phyloP scores from a whole-genome alignment of 2,113 vertebrate species.

The Hystrix cristata region DNA sequence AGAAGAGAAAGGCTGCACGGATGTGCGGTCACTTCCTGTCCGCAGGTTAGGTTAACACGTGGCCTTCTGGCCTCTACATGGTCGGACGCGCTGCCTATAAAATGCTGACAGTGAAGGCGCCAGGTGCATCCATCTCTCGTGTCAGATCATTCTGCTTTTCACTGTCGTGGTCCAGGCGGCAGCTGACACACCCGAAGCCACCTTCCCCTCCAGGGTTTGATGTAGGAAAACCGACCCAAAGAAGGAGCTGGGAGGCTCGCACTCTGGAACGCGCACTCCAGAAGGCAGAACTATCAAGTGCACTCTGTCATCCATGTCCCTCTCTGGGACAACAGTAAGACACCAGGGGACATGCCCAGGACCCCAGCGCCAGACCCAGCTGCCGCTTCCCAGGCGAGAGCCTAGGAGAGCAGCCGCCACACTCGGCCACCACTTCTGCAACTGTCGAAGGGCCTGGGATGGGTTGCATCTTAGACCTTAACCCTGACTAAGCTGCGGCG shows the following conservation, averaged over 20 bases:
- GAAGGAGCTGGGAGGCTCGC: too few species aligned
- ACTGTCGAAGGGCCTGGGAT: neutral
- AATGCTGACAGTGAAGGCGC: rapidly evolving
- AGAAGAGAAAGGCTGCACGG: neutral
- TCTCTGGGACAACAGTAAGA: rapidly evolving
- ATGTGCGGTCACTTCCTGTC: neutral
- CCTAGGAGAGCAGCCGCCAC: neutral
- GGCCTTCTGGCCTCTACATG: rapidly evolving
- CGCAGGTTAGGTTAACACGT: neutral
- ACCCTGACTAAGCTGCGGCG: too few species aligned
- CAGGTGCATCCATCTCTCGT: rapidly evolving
- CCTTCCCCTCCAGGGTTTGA: neutral
- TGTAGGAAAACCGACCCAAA: neutral
- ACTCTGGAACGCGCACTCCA: neutral
- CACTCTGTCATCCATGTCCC: rapidly evolving
- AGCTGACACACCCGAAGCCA: neutral
- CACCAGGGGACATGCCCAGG: neutral
- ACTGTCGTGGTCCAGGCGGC: neutral
- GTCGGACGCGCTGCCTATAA: neutral
- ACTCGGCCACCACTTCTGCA: rapidly evolving
- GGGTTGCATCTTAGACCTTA: neutral
- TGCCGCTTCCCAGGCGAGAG: neutral
- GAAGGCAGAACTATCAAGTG: rapidly evolving
- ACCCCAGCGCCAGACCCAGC: neutral
- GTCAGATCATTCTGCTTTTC: rapidly evolving